A percentile compares a stretch with the other conserved stretches of the same genome.
Evolutionary conservation across 2,888 invertebrate species (phyloP).

Genomic region (Archaeoteleia sp.): DNA sequence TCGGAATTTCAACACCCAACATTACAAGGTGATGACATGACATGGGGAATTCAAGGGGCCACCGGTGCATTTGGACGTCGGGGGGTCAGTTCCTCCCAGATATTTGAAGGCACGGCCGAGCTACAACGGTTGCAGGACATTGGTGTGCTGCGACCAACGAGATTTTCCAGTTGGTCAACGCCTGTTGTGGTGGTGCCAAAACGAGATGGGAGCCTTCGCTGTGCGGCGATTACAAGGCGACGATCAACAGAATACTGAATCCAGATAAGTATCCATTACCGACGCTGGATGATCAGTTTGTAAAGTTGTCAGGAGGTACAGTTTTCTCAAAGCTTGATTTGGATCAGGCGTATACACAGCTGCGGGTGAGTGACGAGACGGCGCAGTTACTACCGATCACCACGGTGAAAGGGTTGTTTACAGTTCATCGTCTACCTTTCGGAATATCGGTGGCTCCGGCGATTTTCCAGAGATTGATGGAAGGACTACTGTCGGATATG

Average conservation of each 20-base stretch:
- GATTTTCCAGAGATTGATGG: constrained; percentile 49
- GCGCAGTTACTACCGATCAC: constrained; percentile 2
- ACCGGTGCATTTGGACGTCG: no score
- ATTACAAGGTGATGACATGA: no score
- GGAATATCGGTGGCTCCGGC: constrained; percentile 51
- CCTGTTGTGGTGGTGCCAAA: constrained; percentile 19
- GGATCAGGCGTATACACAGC: constrained; percentile 16
- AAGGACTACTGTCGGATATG: constrained; percentile 19
- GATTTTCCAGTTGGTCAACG: constrained; percentile 23
- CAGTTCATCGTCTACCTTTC: constrained; percentile 57
- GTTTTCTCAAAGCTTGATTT: constrained; percentile 27
- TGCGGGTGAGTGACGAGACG: constrained; percentile 11
- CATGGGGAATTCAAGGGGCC: no score
- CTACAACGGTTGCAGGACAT: constrained; percentile 10
- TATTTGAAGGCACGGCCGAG: no score
- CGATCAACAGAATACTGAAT: background rate
- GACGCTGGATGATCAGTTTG: constrained; percentile 12
- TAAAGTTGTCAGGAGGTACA: constrained; percentile 7
- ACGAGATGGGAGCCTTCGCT: constrained; percentile 17
- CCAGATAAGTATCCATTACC: constrained; percentile 23
- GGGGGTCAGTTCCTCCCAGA: no score
- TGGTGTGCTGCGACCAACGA: constrained; percentile 11
- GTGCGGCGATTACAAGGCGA: constrained; percentile 27
- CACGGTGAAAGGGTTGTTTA: constrained; percentile 15
- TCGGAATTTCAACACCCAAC: no score